Percentiles rank a stretch among this genome's conserved stretches.
Conservation (phyloP, 2,888 invertebrate genomes). For the Hirtodrosophila histrioides region DNA sequence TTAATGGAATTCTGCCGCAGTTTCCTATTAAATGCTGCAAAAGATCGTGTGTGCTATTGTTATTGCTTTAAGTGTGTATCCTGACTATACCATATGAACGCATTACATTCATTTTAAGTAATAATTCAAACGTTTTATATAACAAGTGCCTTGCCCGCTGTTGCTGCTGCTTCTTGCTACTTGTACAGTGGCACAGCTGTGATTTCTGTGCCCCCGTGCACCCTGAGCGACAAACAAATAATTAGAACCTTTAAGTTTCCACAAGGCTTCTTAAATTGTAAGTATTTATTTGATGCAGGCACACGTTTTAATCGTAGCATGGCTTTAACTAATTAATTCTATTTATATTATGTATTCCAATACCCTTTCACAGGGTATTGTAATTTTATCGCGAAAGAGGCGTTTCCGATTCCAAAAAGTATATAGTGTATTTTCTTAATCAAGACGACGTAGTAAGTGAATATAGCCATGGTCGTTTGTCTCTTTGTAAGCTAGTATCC, state of each 20-base stretch:
- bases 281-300: constrained; percentile 12
- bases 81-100: background rate
- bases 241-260: background rate
- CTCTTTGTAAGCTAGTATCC: too few relatives aligned
- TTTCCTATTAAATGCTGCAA: constrained; percentile 6
- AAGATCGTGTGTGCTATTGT: constrained; percentile 1
- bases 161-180: constrained; percentile 44
- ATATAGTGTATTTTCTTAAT: too few relatives aligned
- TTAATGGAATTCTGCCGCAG: constrained; percentile 7
- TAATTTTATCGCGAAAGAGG: too few relatives aligned
- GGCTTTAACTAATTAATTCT: too few relatives aligned
- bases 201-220: constrained; percentile 16
- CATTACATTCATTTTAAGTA: constrained; percentile 50
- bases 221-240: constrained; percentile 4
- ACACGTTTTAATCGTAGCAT: background rate
- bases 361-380: too few relatives aligned
- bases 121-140: constrained; percentile 63
- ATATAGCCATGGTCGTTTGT: too few relatives aligned
- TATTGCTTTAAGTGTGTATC: constrained; percentile 2
- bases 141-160: constrained; percentile 47
- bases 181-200: constrained; percentile 50
- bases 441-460: too few relatives aligned
- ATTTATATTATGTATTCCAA: too few relatives aligned
- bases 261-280: constrained; percentile 6
- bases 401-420: too few relatives aligned